Conservation (phyloP, 2,113 vertebrate genomes). For the Trachemys scripta region DNA sequence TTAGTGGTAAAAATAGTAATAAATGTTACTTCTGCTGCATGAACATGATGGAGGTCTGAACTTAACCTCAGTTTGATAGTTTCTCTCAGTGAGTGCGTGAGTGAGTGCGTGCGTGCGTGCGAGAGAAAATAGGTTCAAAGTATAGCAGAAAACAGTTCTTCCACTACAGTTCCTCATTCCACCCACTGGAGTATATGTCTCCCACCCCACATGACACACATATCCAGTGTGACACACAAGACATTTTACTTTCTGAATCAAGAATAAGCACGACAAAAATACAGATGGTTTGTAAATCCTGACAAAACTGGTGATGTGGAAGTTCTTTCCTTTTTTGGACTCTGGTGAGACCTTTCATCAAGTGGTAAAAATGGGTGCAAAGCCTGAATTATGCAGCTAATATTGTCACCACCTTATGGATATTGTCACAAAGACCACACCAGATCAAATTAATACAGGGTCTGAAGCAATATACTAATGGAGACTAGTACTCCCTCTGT, state of each 20-base stretch:
- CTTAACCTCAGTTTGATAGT: background rate
- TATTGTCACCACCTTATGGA: background rate
- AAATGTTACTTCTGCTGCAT: background rate
- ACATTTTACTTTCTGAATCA: background rate
- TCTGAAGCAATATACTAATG: background rate
- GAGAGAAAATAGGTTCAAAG: background rate
- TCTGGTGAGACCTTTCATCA: slow-evolving; percentile 24
- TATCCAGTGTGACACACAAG: background rate
- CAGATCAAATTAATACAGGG: background rate
- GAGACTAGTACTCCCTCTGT: slow-evolving; percentile 1
- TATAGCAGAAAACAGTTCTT: background rate
- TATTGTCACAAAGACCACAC: background rate
- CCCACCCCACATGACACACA: background rate
- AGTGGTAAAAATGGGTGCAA: background rate
- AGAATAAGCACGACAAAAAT: background rate
- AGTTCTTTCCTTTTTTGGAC: background rate
- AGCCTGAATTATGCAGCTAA: background rate
- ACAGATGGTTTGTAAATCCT: background rate
- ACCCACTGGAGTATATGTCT: background rate
- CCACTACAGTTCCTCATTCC: background rate
- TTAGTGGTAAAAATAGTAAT: background rate
- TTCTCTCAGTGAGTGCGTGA: too few relatives aligned
- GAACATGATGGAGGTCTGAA: background rate
- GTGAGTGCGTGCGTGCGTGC: too few relatives aligned
- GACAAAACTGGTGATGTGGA: background rate